phyloP scores from a whole-genome alignment of 2,797 vertebrate genomes.

The Gallinago nigripennis region DNA sequence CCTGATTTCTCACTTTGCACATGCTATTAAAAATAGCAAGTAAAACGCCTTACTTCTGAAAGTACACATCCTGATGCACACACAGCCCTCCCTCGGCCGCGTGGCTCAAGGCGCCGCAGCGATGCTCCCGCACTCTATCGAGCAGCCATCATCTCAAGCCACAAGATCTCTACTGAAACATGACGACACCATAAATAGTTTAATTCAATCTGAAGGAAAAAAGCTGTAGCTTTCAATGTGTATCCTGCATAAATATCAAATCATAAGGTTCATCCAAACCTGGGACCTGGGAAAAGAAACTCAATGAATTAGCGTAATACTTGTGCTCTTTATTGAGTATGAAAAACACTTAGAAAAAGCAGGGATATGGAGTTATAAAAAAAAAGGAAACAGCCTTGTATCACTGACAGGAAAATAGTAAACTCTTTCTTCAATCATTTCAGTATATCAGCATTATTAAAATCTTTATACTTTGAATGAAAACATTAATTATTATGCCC shows the following conservation, averaged over 20 bases:
- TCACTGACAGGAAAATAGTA: neutral
- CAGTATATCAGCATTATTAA: neutral
- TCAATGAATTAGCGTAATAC: neutral
- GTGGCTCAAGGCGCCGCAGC: neutral
- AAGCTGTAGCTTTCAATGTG: neutral
- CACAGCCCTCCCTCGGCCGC: neutral
- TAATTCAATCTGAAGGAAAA: constrained; percentile 19
- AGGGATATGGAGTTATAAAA: neutral
- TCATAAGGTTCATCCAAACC: neutral
- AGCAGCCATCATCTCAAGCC: constrained; percentile 16
- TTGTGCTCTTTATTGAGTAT: neutral
- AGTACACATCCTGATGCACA: neutral
- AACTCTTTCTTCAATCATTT: constrained; percentile 9
- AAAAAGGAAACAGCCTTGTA: neutral
- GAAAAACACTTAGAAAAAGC: neutral
- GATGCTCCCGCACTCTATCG: neutral
- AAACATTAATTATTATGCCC: constrained; percentile 42
- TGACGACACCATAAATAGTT: constrained; percentile 1
- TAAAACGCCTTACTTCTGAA: constrained; percentile 3
- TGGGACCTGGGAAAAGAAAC: neutral
- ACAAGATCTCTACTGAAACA: constrained; percentile 20
- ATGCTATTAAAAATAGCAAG: constrained; percentile 38
- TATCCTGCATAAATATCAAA: neutral
- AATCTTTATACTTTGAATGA: constrained; percentile 14
- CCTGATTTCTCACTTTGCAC: constrained; percentile 12